These are phyloP conservation scores for Eupithecia exiguata DNA, from an alignment of 2,888 invertebrate genomes.

Conservation along the genomic window DNA sequence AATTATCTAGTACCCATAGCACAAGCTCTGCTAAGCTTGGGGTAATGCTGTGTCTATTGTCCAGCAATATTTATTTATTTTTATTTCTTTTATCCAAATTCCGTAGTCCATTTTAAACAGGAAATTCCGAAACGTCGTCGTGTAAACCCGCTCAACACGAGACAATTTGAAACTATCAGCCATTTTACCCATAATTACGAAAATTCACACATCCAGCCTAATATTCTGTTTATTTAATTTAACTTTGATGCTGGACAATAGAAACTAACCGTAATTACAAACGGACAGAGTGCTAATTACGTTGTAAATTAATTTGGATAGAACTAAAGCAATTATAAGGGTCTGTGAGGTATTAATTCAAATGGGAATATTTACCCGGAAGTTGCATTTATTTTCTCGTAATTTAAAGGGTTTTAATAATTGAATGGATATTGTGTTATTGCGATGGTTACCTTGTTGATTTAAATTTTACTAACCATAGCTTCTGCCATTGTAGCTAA, in stretches of 20 bases:
- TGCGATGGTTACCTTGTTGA: background rate
- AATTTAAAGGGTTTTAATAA: background rate
- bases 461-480: background rate
- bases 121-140: background rate
- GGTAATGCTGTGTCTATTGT: too few relatives aligned
- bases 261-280: constrained; percentile 21
- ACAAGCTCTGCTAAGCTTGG: too few relatives aligned
- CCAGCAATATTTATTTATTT: too few relatives aligned
- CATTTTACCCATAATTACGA: constrained; percentile 8
- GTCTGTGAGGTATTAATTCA: constrained; percentile 8
- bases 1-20: too few relatives aligned
- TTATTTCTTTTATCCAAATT: background rate
- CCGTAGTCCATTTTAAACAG: background rate
- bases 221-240: constrained; percentile 40
- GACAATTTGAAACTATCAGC: background rate
- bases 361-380: constrained; percentile 1
- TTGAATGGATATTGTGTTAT: background rate
- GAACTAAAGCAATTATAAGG: constrained; percentile 23
- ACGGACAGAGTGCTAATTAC: constrained; percentile 25
- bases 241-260: constrained; percentile 34
- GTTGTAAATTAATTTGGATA: constrained; percentile 20
- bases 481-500: too few relatives aligned
- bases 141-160: background rate
- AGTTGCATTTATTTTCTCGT: constrained; percentile 3
- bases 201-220: background rate